phyloP scores from a whole-genome alignment of 1,140 invertebrate genomes.

The Tetramorium simillimum region DNA sequence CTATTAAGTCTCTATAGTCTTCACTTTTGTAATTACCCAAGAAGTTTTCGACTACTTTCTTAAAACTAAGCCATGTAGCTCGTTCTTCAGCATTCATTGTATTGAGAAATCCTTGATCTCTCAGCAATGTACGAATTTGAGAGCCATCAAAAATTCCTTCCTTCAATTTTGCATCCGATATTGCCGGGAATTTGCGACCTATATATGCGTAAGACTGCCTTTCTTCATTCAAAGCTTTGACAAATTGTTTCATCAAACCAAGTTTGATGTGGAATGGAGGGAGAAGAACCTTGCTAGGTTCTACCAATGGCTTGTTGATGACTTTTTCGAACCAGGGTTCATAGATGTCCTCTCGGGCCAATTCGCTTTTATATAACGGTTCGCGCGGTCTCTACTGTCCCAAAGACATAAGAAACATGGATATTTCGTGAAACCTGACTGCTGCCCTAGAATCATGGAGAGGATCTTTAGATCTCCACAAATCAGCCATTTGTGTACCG shows the following conservation, averaged over 20 bases:
- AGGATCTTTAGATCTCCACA: constrained; percentile 32
- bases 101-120: not conserved
- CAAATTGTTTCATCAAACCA: constrained; percentile 32
- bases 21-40: not conserved
- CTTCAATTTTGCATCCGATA: constrained; percentile 6
- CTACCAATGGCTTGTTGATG: not conserved
- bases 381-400: not conserved
- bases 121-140: not conserved
- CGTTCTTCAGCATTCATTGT: not conserved
- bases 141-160: constrained; percentile 31
- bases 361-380: not conserved
- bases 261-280: constrained; percentile 31
- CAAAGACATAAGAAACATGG: constrained; percentile 16
- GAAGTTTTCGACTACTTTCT: not conserved
- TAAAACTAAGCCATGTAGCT: not conserved
- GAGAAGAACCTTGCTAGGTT: not conserved
- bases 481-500: not conserved
- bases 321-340: not conserved
- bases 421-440: not conserved
- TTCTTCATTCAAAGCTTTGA: constrained; percentile 33
- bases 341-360: not conserved
- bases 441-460: not conserved
- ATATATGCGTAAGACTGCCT: not conserved
- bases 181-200: not conserved
- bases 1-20: not conserved